Percentiles rank a stretch among this genome's conserved stretches.
These are phyloP conservation scores for Tolypeutes matacus DNA, from an alignment of 2,797 vertebrate genomes.

Conservation along the genomic window DNA sequence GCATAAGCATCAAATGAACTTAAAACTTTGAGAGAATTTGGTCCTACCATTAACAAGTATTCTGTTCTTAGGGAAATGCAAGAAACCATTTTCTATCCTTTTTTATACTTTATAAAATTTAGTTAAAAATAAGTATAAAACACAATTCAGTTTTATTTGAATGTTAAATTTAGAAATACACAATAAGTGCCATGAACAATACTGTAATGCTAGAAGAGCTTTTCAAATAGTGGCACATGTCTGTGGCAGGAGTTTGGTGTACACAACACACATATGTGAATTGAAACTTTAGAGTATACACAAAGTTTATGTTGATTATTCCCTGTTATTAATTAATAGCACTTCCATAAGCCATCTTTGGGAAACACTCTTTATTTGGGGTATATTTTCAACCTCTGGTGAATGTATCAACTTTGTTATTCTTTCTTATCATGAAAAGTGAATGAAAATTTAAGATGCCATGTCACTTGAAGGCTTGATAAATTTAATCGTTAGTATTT, in stretches of 20 bases:
- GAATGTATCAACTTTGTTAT: background rate
- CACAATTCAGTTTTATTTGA: background rate
- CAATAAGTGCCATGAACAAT: background rate
- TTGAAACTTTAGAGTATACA: background rate
- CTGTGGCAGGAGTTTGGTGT: too few relatives aligned
- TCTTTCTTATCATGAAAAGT: background rate
- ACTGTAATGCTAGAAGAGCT: background rate
- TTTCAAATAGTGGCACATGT: too few relatives aligned
- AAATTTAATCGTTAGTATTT: conserved; percentile 36
- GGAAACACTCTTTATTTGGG: background rate
- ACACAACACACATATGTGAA: background rate
- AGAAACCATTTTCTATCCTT: background rate
- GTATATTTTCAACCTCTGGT: background rate
- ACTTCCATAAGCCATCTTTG: background rate
- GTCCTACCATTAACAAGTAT: background rate
- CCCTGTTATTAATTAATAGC: background rate
- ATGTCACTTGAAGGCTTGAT: background rate
- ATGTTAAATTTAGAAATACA: background rate
- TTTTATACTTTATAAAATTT: background rate
- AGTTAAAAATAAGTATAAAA: background rate
- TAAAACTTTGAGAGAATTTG: background rate
- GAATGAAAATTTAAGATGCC: background rate
- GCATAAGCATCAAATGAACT: background rate
- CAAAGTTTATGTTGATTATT: background rate
- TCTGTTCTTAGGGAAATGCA: background rate